These are phyloP conservation scores for Tubulanus polymorphus DNA, from an alignment of 2,888 invertebrate genomes.

Conservation along the genomic window DNA sequence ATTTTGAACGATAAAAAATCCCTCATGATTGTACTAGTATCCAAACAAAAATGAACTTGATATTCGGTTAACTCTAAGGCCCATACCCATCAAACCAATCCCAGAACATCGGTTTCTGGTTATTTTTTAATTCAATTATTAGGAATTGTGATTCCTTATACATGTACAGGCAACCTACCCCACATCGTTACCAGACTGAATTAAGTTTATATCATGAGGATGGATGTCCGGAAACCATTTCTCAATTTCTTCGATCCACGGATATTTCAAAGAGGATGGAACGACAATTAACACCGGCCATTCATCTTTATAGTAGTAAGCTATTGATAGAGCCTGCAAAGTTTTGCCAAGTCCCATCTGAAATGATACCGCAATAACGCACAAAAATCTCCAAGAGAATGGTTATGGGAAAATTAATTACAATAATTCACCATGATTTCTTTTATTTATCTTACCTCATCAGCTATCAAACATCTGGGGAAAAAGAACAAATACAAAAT, in stretches of 20 bases:
- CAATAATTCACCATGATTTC: background rate
- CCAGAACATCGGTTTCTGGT: too few relatives aligned
- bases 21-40: too few relatives aligned
- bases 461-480: conserved; percentile 44
- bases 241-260: conserved; percentile 50
- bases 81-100: too few relatives aligned
- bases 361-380: background rate
- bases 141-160: too few relatives aligned
- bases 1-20: too few relatives aligned
- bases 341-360: conserved; percentile 57
- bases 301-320: conserved; percentile 39
- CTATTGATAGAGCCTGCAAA: conserved; percentile 44
- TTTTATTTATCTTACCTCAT: conserved; percentile 34
- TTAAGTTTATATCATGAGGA: conserved; percentile 43
- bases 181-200: conserved; percentile 39
- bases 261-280: conserved; percentile 44
- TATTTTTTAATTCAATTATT: too few relatives aligned
- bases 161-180: conserved; percentile 27
- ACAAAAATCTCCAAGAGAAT: background rate
- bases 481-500: conserved; percentile 2
- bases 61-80: too few relatives aligned
- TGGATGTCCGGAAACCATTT: conserved; percentile 47
- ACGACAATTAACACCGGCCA: conserved; percentile 50
- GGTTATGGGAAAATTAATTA: background rate
- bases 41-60: too few relatives aligned